phyloP scores from a whole-genome alignment of 2,888 invertebrate genomes.

The Argynnis bischoffii region DNA sequence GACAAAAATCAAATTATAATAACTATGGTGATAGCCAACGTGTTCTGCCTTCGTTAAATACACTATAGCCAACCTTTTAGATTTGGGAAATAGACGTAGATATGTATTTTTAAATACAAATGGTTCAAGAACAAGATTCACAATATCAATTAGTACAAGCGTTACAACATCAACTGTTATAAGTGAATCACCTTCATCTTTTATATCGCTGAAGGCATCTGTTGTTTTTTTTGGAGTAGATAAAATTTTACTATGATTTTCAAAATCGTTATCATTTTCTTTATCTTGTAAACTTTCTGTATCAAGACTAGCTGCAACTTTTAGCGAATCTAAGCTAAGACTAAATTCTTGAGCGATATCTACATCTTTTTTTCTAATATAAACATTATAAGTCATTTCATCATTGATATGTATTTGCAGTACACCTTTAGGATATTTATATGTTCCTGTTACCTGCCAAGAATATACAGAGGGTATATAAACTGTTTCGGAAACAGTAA shows the following conservation, averaged over 20 bases:
- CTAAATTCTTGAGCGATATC: constrained; percentile 45
- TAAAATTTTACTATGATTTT: constrained; percentile 42
- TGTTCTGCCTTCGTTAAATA: constrained; percentile 60
- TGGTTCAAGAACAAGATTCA: constrained; percentile 55
- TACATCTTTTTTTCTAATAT: constrained; percentile 52
- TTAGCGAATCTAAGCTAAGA: constrained; percentile 44
- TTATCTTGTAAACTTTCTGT: constrained; percentile 51
- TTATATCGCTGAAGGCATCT: constrained; percentile 7
- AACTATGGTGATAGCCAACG: constrained; percentile 63
- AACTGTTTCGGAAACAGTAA: constrained; percentile 53
- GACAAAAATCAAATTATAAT: constrained; percentile 58
- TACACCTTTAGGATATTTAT: constrained; percentile 51
- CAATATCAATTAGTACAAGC: constrained; percentile 49
- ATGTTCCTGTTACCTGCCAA: constrained; percentile 59
- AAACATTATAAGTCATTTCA: constrained; percentile 53
- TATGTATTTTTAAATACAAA: constrained; percentile 60
- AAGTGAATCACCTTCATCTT: constrained; percentile 38
- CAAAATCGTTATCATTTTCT: constrained; percentile 45
- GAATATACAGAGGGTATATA: constrained; percentile 56
- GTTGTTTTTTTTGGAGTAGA: constrained; percentile 29
- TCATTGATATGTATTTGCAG: constrained; percentile 51
- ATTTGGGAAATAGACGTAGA: constrained; percentile 49
- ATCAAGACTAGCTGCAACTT: constrained; percentile 43
- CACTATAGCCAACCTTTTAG: constrained; percentile 50
- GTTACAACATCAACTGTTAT: constrained; percentile 45